phyloP scores from a whole-genome alignment of 1,140 invertebrate species.

The Nephotettix cincticeps region DNA sequence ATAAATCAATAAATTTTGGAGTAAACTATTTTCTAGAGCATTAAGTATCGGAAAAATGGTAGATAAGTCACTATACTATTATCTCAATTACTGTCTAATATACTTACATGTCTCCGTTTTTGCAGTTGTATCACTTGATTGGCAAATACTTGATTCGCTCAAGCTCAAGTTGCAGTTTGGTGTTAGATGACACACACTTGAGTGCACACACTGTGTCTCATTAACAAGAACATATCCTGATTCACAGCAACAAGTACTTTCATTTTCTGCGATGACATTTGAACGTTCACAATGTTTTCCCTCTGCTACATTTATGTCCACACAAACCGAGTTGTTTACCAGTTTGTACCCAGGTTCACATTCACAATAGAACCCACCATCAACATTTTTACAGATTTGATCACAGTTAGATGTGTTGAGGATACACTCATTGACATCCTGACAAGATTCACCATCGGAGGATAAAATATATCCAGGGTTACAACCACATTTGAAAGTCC shows the following conservation, averaged over 20 bases:
- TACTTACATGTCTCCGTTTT: too few species aligned
- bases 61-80: too few species aligned
- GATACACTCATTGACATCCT: conserved; percentile 55
- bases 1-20: too few species aligned
- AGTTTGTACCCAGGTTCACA: conserved; percentile 54
- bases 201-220: background rate
- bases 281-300: background rate
- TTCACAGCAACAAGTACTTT: background rate
- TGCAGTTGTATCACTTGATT: too few species aligned
- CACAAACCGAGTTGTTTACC: background rate
- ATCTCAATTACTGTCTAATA: too few species aligned
- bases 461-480: conserved; percentile 61
- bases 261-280: background rate
- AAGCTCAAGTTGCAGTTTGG: background rate
- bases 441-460: conserved; percentile 59
- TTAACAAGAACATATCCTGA: background rate
- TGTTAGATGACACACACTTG: background rate
- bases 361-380: conserved; percentile 57
- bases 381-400: conserved; percentile 50
- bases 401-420: conserved; percentile 45
- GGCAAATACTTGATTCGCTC: too few species aligned
- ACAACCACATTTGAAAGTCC: conserved; percentile 64
- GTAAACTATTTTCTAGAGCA: too few species aligned
- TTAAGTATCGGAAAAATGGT: too few species aligned
- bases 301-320: background rate